Percentiles rank a stretch among this genome's conserved stretches.
Evolutionary conservation across 2,113 vertebrate genomes (phyloP).

Genomic region (Spheniscus mendiculus): DNA sequence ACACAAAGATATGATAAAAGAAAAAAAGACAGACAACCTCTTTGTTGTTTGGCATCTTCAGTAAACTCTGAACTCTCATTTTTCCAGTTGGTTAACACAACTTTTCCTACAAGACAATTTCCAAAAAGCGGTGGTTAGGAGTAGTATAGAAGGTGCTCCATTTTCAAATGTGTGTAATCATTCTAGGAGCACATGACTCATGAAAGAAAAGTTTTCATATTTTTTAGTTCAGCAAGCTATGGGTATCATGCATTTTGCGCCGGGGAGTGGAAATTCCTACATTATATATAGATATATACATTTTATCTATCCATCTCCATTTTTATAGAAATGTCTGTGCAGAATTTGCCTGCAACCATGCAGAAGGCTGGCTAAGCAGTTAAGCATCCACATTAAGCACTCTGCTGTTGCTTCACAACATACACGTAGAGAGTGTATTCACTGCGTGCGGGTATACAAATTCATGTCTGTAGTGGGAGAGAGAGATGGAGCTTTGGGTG

Average conservation of each 20-base stretch:
- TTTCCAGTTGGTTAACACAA: neutral
- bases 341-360: neutral
- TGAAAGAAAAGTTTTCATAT: neutral
- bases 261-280: neutral
- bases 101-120: neutral
- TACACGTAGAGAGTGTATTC: neutral
- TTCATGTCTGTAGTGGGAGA: neutral
- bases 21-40: neutral
- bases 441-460: neutral
- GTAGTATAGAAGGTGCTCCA: neutral
- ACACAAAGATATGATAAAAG: neutral
- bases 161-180: neutral
- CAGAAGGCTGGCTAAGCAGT: neutral
- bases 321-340: neutral
- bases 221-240: neutral
- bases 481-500: neutral
- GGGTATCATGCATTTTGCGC: neutral
- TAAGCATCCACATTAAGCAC: neutral
- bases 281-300: no score
- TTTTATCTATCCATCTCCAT: neutral
- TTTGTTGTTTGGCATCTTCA: neutral
- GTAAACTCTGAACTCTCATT: neutral
- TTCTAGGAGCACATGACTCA: neutral
- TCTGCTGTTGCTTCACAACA: neutral
- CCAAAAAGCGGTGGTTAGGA: neutral